phyloP scores from a whole-genome alignment of 2,797 vertebrate genomes.

The Spea hammondii region DNA sequence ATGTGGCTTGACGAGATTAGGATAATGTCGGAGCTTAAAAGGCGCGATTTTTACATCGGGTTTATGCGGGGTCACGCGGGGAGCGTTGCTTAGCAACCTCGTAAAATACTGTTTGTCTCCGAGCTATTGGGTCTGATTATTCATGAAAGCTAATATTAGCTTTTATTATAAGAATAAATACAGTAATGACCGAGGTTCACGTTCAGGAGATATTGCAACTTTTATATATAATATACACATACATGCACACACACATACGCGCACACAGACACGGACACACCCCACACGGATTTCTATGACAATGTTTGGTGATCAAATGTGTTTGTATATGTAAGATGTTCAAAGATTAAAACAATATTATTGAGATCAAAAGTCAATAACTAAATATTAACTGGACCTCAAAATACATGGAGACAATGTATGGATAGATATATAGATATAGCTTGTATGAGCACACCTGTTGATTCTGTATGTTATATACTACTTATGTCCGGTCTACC shows the following conservation, averaged over 20 bases:
- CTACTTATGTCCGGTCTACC: too few species aligned
- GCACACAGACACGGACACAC: too few species aligned
- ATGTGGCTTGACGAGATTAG: conserved; percentile 23
- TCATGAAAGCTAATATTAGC: conserved; percentile 49
- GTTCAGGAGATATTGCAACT: conserved; percentile 10
- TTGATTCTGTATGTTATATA: too few species aligned
- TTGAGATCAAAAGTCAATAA: neutral
- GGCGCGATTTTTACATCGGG: conserved; percentile 25
- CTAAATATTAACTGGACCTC: neutral
- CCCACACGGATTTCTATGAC: too few species aligned
- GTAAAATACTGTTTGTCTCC: conserved; percentile 44
- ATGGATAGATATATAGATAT: neutral
- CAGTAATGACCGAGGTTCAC: conserved; percentile 17
- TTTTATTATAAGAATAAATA: conserved; percentile 43
- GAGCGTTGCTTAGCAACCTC: conserved; percentile 37
- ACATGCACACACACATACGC: neutral
- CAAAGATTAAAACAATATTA: neutral
- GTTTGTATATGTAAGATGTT: too few species aligned
- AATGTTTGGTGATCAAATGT: too few species aligned
- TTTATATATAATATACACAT: neutral
- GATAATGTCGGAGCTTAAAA: conserved; percentile 37
- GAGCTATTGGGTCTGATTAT: conserved; percentile 40
- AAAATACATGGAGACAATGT: neutral
- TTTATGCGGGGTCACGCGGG: conserved; percentile 35
- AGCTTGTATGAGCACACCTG: too few species aligned